Base-by-base conservation (phyloP, 2,888 invertebrate genomes). In the Hypsopygia costalis region DNA sequence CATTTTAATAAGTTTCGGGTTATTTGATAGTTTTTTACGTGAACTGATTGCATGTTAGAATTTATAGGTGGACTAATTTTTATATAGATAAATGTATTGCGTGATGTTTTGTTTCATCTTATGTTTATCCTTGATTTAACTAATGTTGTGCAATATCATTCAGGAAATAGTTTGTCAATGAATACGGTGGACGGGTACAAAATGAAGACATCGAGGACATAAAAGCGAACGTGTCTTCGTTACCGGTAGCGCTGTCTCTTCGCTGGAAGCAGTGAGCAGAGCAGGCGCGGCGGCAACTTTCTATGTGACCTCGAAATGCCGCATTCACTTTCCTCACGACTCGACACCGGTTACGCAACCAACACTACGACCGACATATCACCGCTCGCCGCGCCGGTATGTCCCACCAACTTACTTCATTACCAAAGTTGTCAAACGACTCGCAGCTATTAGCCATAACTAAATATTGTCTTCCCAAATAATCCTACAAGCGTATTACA, bases 231-330 rank as follows among this genome's bases (percentile, higher is more conserved):
- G 66, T 62, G 63, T 62, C 43, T 51, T 58, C 54, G 52, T 52
- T 49, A 50, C 57, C 41, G 47, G 44, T 59, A 56, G 63, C 58
- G 52, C 52, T 51, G 54, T 57, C 52, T 51, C 49, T 46, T 46
- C 33, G 36, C 34, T 55, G 58, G 51, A 52, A 62, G 60, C 59
- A 61, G 52, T 53, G 62, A 56, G 57, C 58, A 59, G 64, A 67
- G 66, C 64, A 64, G 57, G 64, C 55, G 64, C 65, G 67, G 52
- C 69, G 69, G 74, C 75, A 81, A 88, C 88, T 88, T 88, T 88
- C 87, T 87, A 86, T 70, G 77, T 71, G 87, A 87, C 88, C 88
- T 88, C 87, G 78, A 86, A 88, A 74, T 81, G 78, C 82, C 81
- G 82, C 85, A 75, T 87, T 88, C 87, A 88, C 88, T 88, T 88